phyloP scores from a whole-genome alignment of 2,888 invertebrate genomes.

The Drosophila sordidula region DNA sequence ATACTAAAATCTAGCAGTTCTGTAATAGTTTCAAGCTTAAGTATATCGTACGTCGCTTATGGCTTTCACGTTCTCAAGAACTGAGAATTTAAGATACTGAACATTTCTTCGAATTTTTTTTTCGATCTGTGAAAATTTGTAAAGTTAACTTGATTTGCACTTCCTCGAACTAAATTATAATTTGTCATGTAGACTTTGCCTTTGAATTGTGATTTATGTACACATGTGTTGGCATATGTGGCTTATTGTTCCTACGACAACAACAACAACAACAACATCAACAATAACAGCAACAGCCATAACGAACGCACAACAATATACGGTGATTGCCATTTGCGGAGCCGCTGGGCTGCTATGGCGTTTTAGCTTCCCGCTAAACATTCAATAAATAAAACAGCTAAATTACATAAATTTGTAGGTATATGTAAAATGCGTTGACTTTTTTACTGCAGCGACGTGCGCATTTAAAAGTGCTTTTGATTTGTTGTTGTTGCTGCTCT shows the following conservation, averaged over 20 bases:
- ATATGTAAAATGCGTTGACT: constrained; percentile 72
- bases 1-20: background rate
- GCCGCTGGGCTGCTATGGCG: constrained; percentile 1
- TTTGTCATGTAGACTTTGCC: constrained; percentile 23
- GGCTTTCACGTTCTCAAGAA: too few relatives aligned
- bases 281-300: constrained; percentile 21
- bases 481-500: constrained; percentile 46
- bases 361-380: constrained; percentile 56
- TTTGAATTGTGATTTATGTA: constrained; percentile 25
- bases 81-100: too few relatives aligned
- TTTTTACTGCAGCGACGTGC: constrained; percentile 77
- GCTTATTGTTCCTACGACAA: constrained; percentile 3
- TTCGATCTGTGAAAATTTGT: background rate
- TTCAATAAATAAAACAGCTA: constrained; percentile 75
- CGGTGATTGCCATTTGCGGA: constrained; percentile 37
- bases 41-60: background rate
- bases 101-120: background rate
- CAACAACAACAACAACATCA: constrained; percentile 8
- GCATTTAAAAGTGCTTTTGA: constrained; percentile 73
- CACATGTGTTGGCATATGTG: constrained; percentile 34
- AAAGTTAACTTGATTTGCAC: background rate
- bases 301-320: constrained; percentile 17
- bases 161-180: constrained; percentile 8
- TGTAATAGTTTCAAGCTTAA: background rate
- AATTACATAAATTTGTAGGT: constrained; percentile 65